These are phyloP conservation scores for Andrena flavipes DNA, from an alignment of 2,888 invertebrate genomes.

Conservation along the genomic window DNA sequence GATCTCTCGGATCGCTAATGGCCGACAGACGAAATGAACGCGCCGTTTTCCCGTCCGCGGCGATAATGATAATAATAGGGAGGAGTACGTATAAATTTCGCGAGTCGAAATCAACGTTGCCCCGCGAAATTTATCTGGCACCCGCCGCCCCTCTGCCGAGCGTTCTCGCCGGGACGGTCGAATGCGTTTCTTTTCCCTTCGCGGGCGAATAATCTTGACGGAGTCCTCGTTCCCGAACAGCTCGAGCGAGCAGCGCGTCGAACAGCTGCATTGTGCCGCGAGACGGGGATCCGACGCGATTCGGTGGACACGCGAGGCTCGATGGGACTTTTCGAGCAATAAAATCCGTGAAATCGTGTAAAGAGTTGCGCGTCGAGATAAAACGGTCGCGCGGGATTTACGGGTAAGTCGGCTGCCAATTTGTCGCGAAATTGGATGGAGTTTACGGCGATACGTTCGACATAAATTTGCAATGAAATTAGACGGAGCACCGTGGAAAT, in stretches of 20 bases:
- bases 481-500: conserved; percentile 4
- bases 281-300: neutral
- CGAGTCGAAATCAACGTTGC: neutral
- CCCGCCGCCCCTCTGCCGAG: neutral
- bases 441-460: conserved; percentile 25
- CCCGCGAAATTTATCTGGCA: neutral
- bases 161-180: too few species aligned
- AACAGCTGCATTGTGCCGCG: neutral
- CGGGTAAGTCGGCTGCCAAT: conserved; percentile 3
- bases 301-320: neutral
- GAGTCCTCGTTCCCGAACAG: neutral
- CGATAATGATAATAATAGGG: conserved; percentile 34
- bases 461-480: conserved; percentile 26
- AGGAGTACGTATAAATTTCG: conserved; percentile 26
- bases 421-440: conserved; percentile 17
- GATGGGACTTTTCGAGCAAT: neutral
- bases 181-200: neutral
- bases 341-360: conserved; percentile 1
- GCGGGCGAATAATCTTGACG: neutral
- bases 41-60: neutral
- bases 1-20: conserved; percentile 29
- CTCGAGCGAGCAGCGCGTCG: neutral
- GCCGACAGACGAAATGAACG: neutral
- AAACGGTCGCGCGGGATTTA: conserved; percentile 20
- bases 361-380: conserved; percentile 7